A percentile compares a stretch with the other conserved stretches of the same genome.
Conservation (phyloP, 2,888 invertebrate species). For the Dendrolimus houi region DNA sequence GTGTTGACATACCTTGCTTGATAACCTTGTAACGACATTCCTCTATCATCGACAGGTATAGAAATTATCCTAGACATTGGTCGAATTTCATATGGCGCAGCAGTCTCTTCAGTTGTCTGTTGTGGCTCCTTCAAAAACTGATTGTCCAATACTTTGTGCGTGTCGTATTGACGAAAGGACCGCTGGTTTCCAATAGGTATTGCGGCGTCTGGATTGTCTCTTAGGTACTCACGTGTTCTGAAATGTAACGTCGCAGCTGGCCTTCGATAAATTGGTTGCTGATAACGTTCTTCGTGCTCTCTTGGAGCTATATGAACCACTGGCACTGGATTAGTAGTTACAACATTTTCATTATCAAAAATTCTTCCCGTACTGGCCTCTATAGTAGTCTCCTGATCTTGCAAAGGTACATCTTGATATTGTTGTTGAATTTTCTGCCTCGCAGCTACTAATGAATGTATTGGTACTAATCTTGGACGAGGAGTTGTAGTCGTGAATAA, state of each 20-base stretch:
- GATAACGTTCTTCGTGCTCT: constrained; percentile 52
- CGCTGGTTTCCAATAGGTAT: constrained; percentile 71
- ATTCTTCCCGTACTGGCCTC: constrained; percentile 73
- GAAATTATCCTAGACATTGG: constrained; percentile 61
- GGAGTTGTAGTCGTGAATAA: constrained; percentile 80
- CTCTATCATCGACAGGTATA: constrained; percentile 63
- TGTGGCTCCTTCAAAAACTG: constrained; percentile 50
- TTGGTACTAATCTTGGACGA: constrained; percentile 73
- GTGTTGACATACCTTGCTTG: constrained; percentile 52
- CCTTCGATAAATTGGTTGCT: constrained; percentile 54
- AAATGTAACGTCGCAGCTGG: constrained; percentile 53
- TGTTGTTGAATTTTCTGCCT: constrained; percentile 66
- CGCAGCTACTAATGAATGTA: constrained; percentile 65
- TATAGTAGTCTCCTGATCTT: constrained; percentile 61
- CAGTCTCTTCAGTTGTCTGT: constrained; percentile 43
- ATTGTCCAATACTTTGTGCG: constrained; percentile 65
- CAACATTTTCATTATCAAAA: constrained; percentile 61
- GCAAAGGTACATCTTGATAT: constrained; percentile 46
- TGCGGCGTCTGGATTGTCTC: constrained; percentile 65
- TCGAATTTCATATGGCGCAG: constrained; percentile 49
- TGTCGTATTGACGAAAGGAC: constrained; percentile 66
- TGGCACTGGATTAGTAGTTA: constrained; percentile 72
- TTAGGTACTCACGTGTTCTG: constrained; percentile 62
- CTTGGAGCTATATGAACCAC: constrained; percentile 69
- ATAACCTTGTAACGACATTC: constrained; percentile 59